Evolutionary conservation across 2,797 vertebrate genomes (phyloP), one percentile per base, ranked within the genome.

Genomic region (Helostoma temminkii): DNA sequence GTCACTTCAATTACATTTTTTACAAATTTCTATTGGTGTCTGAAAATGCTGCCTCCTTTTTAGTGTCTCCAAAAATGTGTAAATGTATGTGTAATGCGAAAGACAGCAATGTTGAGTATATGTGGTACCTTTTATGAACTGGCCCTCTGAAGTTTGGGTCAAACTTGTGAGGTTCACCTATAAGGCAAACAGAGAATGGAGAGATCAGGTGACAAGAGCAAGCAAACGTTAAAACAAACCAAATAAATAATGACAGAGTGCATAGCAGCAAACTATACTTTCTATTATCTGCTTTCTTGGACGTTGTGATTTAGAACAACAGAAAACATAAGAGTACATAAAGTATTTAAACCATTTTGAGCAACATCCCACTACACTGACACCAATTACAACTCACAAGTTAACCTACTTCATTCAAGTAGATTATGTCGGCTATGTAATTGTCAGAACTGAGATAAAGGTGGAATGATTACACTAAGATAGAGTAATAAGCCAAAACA

Each of bases 121-220:
- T 62, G 55, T 12, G 3, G 8, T 97, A 98, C 97, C 97, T 97
- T 82, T 95, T 94, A 48, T 93, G 93, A 88, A 96, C 87, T 55
- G 97, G 97, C 60, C 97, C 96, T 92, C 92, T 95, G 95, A 99
- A 99, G 80, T 95, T 92, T 0, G 96, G 95, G 81, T 98, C 96
- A 92, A 96, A 97, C 89, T 92, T 94, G 85, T 93, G 95, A 54
- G 96, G 93, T 81, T 96, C 93, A 95, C 96, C 97, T 99, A 91
- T 42, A 94, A 95, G 72, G 90, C 81, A 95, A 84, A 19, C n/a
- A 80, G 36, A 76, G 46, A 1, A 57, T 18, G 9, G 7, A 34
- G 9, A 55, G 7, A 48, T 78, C 62, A 79, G 41, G 10, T 34
- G 2, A 57, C 14, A 37, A 21, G 11, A 42, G 1, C 6, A 18